Base-by-base conservation (phyloP, 1,140 invertebrate genomes). In the Tribolium madens region DNA sequence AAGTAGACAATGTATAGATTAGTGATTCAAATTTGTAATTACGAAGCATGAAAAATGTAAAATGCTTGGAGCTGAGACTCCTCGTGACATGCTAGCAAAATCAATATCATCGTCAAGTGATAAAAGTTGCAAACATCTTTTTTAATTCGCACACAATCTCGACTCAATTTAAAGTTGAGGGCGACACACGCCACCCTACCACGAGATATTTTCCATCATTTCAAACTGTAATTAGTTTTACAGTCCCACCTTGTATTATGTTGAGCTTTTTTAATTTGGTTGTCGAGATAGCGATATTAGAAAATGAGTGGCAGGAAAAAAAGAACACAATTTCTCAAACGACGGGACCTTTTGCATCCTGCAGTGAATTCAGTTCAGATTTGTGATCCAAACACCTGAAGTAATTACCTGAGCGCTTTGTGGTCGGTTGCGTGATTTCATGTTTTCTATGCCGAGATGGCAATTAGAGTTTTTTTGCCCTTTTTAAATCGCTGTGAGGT, bases 321-420 rank as follows among this genome's bases (percentile, higher is more conserved):
- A 64, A 7, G 57, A 64, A 64, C 21, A 13, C 21, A 12, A 64
- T 64, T 64, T 64, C 57, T 64, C 57, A 64, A 64, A 64, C 57
- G 18, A 12, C 57, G 26, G 57, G 57, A 33, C 57, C 57, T 64
- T 57, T 33, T 64, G 57, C 57, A 33, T 64, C 57, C 57, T 33
- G 12, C 57, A 21, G 57, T 2, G 57, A 21, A 18, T 64, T 33
- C 57, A 64, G 57, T 9, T 26, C 57, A 64, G 57, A 36, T 64
- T 64, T 64, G 57, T 64, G 57, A 64, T 64, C 57, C 52, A 21
- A 33, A 64, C 57, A 64, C 57, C 57, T 64, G 57, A 64, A 64
- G 26, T 64, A 64, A 64, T 64, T 64, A 64, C 57, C 17, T 57
- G 17, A 57, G 36, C 52, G 21, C 57, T 64, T 64, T 64, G 57